phyloP scores from a whole-genome alignment of 2,113 vertebrate species.

The human (Homo sapiens) region GRCh38 chr6:91815001-91815500 shows the following conservation, averaged over 20 bases:
- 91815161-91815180: neutral
- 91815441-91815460: neutral
- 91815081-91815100: neutral
- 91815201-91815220: neutral
- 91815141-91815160: neutral
- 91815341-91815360: conserved; percentile 84
- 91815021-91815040: neutral
- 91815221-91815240: neutral
- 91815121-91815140: neutral
- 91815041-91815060: neutral
- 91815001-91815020: neutral
- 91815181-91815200: neutral
- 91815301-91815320: conserved; percentile 89
- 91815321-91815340: conserved; percentile 88
- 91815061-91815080: neutral
- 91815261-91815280: conserved; percentile 86
- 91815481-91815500: neutral
- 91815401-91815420: neutral
- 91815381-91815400: conserved; percentile 79
- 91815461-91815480: neutral
- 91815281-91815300: conserved; percentile 91
- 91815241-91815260: neutral
- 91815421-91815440: neutral
- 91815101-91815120: neutral
- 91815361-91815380: conserved; percentile 80